Conservation (phyloP, 2,797 vertebrate species). For the Sciurus vulgaris region DNA sequence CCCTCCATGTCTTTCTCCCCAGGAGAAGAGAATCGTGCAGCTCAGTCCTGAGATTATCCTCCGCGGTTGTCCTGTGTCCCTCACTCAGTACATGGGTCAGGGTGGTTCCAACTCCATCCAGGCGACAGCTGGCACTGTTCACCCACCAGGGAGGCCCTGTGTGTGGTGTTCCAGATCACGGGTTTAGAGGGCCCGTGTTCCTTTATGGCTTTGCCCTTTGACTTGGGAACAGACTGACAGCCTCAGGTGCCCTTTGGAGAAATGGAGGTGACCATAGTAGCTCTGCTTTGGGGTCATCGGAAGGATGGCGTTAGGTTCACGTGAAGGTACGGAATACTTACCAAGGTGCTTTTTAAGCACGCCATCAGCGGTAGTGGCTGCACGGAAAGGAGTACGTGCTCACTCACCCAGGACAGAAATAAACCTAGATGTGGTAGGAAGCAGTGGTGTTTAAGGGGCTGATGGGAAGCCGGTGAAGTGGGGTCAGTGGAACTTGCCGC, state of each 20-base stretch:
- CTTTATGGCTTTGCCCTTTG: not conserved
- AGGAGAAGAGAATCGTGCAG: not conserved
- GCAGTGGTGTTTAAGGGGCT: not conserved
- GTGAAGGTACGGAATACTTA: not conserved
- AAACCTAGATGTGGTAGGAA: not conserved
- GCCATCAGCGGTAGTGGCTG: not conserved
- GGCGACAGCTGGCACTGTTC: not conserved
- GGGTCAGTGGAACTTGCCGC: not conserved
- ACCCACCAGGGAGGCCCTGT: fast-evolving
- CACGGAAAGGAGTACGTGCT: not conserved
- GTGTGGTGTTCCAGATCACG: not conserved
- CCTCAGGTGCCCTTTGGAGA: not conserved
- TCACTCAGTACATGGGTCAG: not conserved
- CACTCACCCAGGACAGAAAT: not conserved
- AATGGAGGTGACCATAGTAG: not conserved
- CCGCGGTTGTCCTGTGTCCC: fast-evolving
- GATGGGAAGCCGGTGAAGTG: no score
- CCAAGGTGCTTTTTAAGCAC: not conserved
- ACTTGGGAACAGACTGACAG: not conserved
- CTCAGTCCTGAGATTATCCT: not conserved
- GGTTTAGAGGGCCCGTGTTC: not conserved
- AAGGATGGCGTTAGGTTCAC: not conserved
- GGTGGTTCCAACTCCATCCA: not conserved
- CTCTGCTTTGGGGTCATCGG: not conserved
- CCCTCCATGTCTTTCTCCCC: not conserved